Conservation (phyloP, 1,140 invertebrate species). For the Sycophila sp. region DNA sequence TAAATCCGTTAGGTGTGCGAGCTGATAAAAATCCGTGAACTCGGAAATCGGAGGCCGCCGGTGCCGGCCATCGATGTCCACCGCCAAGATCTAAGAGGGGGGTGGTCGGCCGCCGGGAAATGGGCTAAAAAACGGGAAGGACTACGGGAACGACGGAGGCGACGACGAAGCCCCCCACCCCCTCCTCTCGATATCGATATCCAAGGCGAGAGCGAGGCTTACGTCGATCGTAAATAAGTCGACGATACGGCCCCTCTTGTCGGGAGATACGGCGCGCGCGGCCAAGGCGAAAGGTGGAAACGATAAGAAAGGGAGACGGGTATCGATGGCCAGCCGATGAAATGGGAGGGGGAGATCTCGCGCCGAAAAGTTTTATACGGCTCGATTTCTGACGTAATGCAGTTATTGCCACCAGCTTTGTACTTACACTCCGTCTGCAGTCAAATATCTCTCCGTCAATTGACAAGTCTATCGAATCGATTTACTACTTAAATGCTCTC, state of each 20-base stretch:
- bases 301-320: not conserved
- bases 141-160: no score
- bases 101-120: not conserved
- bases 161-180: no score
- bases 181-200: slow-evolving; percentile 56
- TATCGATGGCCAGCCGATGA: slow-evolving; percentile 36
- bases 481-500: no score
- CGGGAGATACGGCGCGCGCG: no score
- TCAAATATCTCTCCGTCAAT: no score
- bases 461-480: no score
- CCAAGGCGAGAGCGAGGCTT: slow-evolving; percentile 55
- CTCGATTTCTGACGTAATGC: not conserved
- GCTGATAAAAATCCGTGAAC: no score
- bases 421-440: no score
- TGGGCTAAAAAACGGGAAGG: no score
- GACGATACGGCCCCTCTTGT: slow-evolving; percentile 51
- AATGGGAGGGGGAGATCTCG: slow-evolving; percentile 39
- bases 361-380: not conserved
- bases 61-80: slow-evolving; percentile 1
- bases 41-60: no score
- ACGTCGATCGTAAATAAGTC: slow-evolving; percentile 60
- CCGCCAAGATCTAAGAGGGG: no score
- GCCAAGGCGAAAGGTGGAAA: slow-evolving; percentile 4
- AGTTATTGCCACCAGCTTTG: not conserved
- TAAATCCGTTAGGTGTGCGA: no score